Percentiles rank a stretch among this genome's conserved stretches.
Evolutionary conservation across 37 sponge, comb jelly and placozoan species (phyloP).

Genomic region (Beroe forskalii): DNA sequence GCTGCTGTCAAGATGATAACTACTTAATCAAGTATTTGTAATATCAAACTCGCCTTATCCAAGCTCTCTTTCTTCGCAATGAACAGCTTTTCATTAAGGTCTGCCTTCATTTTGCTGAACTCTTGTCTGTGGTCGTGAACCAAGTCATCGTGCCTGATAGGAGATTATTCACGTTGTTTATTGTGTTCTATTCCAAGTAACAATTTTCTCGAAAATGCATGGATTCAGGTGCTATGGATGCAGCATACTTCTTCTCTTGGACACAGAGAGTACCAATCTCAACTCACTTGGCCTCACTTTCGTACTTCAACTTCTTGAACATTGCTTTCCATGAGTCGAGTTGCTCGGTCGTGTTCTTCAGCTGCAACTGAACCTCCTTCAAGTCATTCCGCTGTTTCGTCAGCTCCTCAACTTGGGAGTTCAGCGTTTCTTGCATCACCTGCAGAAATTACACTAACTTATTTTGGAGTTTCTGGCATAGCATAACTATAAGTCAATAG

Average conservation of each 20-base stretch:
- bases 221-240: too few relatives aligned
- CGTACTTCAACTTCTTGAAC: constrained; percentile 17
- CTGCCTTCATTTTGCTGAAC: constrained; percentile 1
- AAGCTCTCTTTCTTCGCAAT: constrained; percentile 32
- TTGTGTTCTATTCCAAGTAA: too few relatives aligned
- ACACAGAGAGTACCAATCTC: too few relatives aligned
- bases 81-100: constrained; percentile 10
- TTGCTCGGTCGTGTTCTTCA: not conserved
- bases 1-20: too few relatives aligned
- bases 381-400: not conserved
- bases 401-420: constrained; percentile 48
- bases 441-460: too few relatives aligned
- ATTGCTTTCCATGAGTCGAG: constrained; percentile 52
- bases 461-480: too few relatives aligned
- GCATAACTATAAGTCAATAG: too few relatives aligned
- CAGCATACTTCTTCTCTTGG: too few relatives aligned
- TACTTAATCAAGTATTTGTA: too few relatives aligned
- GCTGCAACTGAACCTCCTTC: constrained; percentile 9
- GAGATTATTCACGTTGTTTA: too few relatives aligned
- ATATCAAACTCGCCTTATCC: constrained; percentile 43
- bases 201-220: too few relatives aligned
- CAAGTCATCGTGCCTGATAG: constrained; percentile 13
- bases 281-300: constrained; percentile 40
- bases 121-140: constrained; percentile 40
- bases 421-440: constrained; percentile 34